Evolutionary conservation across 2,113 vertebrate genomes (phyloP).

Genomic region (Sylvia atricapilla): DNA sequence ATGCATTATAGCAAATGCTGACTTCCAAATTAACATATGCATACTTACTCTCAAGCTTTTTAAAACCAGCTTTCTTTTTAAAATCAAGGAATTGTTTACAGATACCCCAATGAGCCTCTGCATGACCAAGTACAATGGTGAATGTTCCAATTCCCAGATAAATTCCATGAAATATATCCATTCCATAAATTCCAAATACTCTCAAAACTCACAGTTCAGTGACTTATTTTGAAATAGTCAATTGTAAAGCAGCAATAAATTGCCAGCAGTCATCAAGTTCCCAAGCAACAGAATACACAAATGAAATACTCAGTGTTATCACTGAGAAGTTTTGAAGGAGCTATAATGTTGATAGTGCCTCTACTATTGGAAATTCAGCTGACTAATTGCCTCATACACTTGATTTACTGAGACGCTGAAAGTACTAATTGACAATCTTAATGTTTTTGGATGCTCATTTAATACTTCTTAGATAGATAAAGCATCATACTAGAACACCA

Average conservation of each 20-base stretch:
- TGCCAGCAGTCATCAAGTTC: not conserved
- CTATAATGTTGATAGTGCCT: not conserved
- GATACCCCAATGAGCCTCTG: not conserved
- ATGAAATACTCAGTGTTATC: slow-evolving; percentile 9
- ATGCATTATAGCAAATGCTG: not conserved
- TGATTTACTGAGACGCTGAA: slow-evolving; percentile 6
- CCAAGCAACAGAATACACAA: not conserved
- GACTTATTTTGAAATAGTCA: not conserved
- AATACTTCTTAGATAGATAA: not conserved
- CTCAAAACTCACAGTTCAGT: not conserved
- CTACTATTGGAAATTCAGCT: not conserved
- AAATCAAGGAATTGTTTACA: not conserved
- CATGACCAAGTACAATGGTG: not conserved
- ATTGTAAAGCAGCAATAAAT: not conserved
- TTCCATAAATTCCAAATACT: not conserved
- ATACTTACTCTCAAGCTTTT: not conserved
- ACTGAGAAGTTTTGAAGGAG: not conserved
- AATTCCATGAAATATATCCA: not conserved
- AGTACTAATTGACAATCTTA: not conserved
- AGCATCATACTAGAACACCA: not conserved
- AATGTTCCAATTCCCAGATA: not conserved
- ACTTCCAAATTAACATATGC: not conserved
- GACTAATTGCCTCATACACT: slow-evolving; percentile 1
- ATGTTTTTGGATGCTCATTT: not conserved
- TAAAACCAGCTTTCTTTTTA: not conserved